Evolutionary conservation across 2,113 vertebrate genomes (phyloP), one percentile per base, ranked within the genome.

Genomic region (Emberiza fucata): DNA sequence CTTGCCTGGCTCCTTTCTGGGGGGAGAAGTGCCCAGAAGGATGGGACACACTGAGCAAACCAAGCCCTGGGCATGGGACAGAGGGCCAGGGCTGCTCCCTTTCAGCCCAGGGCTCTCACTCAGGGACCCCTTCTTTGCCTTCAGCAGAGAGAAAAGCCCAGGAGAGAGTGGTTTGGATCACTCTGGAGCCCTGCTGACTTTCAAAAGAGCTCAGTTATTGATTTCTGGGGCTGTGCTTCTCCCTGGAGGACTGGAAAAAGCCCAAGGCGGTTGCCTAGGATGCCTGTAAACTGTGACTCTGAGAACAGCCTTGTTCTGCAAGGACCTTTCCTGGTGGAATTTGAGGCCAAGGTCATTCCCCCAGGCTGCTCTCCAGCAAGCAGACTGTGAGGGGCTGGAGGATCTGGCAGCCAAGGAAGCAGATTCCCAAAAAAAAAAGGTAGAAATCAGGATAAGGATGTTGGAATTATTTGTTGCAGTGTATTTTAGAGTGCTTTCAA

Each of bases 241-340:
- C 94, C 95, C 92, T 28, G 60, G 88, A 95, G 92, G 90, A 66
- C 96, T 93, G 94, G 95, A 93, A 93, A 29, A 44, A 94, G 91
- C 92, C 94, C 96, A 96, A 66, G 92, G 94, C 7, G 2, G 92
- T 93, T 96, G 94, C 96, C 94, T 88, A 44, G 96, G 96, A 82
- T 44, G 79, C 59, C 60, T 90, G 82, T 47, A 90, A 88, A 83
- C 79, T 54, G 82, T 70, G 79, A 47, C 88, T 95, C 90, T 83
- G 85, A 77, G 85, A 93, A 31, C 54, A 83, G 79, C 82, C 63
- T 70, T 86, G 85, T 65, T 86, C 57, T 72, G 63, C 2, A 0
- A 63, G 80, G 92, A 90, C 91, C 76, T 96, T 90, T 66, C 95
- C 42, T 68, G 31, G 60, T 33, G 69, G 76, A 40, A 59, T 90